These are phyloP conservation scores for Aporophyla lueneburgensis DNA, from an alignment of 2,888 invertebrate genomes.

Conservation along the genomic window DNA sequence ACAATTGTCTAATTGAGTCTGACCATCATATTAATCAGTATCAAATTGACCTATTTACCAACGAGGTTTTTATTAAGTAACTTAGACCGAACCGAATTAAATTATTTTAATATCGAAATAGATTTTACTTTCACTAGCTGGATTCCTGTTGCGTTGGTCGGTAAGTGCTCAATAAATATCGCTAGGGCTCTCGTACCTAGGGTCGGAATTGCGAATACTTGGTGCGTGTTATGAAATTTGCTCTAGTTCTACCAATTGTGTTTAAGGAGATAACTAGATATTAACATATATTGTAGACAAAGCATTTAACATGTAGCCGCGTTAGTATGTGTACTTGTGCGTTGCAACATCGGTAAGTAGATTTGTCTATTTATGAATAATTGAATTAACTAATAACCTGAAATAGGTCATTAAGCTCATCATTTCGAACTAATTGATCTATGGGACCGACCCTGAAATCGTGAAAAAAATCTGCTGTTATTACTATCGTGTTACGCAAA, in stretches of 20 bases:
- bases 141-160: conserved; percentile 67
- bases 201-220: conserved; percentile 43
- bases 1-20: conserved; percentile 64
- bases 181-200: conserved; percentile 39
- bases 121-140: conserved; percentile 75
- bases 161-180: conserved; percentile 65
- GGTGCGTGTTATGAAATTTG: conserved; percentile 67
- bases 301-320: neutral
- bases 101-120: conserved; percentile 55
- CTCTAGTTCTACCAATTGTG: conserved; percentile 59
- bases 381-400: neutral
- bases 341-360: neutral
- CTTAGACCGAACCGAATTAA: conserved; percentile 49
- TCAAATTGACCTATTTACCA: conserved; percentile 64
- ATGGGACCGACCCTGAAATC: neutral
- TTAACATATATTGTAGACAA: neutral
- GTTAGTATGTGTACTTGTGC: neutral
- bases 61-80: conserved; percentile 67
- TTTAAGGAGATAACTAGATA: conserved; percentile 36
- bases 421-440: neutral
- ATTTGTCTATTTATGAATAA: neutral
- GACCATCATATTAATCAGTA: conserved; percentile 71
- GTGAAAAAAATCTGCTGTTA: neutral
- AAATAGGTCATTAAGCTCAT: neutral
- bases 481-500: neutral